Evolutionary conservation across 2,888 invertebrate genomes (phyloP), one percentile per base, ranked within the genome.

Genomic region (Leptogaster cylindrica): DNA sequence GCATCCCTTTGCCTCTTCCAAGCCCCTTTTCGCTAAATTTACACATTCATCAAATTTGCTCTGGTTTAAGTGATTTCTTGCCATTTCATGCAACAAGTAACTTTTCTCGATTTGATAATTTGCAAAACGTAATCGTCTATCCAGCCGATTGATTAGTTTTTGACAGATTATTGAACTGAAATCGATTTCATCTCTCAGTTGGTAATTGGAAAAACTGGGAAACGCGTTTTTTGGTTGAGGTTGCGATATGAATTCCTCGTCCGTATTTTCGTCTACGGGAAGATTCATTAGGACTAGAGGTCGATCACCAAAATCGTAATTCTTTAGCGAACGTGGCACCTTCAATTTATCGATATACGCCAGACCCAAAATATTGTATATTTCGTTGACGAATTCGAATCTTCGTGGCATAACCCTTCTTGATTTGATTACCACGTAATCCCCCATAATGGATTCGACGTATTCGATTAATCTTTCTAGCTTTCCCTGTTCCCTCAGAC

Each of bases 331-430:
- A 3, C 44, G 18, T 5, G 70, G 70, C n/a, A 70, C 67, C 8
- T 7, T 25, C 2, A 64, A 12, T 66, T 73, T 73, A 73, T 78
- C 77, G 39, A 76, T 71, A 71, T 76, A 75, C n/a, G 79, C 75
- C 67, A 80, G 61, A 2, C 76, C 80, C 23, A 79, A 58, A 5
- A 75, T 75, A 70, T 80, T 79, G 64, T 77, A 79, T 20, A 80
- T 76, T 71, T 80, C 80, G 70, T 78, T 78, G 18, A 77, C 74
- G 65, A 78, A 80, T 71, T 79, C 77, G 71, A 79, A 79, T 70
- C 77, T 80, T 76, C 80, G 77, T 6, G 80, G 79, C 77, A 80
- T 78, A 2, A 79, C 73, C 12, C 79, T 78, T 31, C 74, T 67
- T 0, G 79, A 79, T 70, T 80, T 80, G 4, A 76, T 70, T 3